A percentile compares a stretch with the other conserved stretches of the same genome.
Evolutionary conservation across 2,888 invertebrate genomes (phyloP).

Genomic region (Clistopyga incitator): DNA sequence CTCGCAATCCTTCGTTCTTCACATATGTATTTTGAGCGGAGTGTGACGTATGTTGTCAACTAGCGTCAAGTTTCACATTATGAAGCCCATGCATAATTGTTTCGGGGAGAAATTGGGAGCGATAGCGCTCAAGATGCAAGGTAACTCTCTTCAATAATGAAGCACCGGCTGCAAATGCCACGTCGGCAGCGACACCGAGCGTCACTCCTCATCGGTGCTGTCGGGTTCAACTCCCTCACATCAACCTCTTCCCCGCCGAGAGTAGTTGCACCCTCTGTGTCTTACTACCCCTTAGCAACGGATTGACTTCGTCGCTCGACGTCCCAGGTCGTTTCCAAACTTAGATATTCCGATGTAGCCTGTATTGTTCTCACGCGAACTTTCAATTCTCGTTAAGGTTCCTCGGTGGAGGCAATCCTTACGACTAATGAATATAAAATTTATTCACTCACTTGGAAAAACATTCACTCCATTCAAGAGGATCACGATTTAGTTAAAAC

Average conservation of each 20-base stretch:
- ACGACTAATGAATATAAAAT: not conserved
- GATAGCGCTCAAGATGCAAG: conserved; percentile 15
- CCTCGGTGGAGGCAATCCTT: not conserved
- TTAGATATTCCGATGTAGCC: not conserved
- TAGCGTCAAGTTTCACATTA: conserved; percentile 1
- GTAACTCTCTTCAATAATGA: conserved; percentile 75
- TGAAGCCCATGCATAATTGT: conserved; percentile 29
- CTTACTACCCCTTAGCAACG: conserved; percentile 77
- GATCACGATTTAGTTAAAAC: no score
- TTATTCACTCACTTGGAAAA: not conserved
- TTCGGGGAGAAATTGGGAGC: conserved; percentile 30
- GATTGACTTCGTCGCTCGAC: conserved; percentile 65
- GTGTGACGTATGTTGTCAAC: not conserved
- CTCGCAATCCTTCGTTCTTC: conserved; percentile 3
- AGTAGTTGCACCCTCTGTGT: conserved; percentile 78
- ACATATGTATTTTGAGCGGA: conserved; percentile 5
- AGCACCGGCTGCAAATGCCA: conserved; percentile 70
- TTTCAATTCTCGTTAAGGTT: conserved; percentile 9
- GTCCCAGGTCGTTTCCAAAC: conserved; percentile 55
- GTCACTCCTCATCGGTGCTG: conserved; percentile 48
- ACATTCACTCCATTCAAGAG: no score
- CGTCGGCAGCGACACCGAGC: conserved; percentile 56
- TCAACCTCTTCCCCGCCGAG: conserved; percentile 64
- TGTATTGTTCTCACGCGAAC: not conserved
- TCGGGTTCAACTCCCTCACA: conserved; percentile 68